phyloP scores from a whole-genome alignment of 1,140 invertebrate genomes.

The Hesperophylax magnus region DNA sequence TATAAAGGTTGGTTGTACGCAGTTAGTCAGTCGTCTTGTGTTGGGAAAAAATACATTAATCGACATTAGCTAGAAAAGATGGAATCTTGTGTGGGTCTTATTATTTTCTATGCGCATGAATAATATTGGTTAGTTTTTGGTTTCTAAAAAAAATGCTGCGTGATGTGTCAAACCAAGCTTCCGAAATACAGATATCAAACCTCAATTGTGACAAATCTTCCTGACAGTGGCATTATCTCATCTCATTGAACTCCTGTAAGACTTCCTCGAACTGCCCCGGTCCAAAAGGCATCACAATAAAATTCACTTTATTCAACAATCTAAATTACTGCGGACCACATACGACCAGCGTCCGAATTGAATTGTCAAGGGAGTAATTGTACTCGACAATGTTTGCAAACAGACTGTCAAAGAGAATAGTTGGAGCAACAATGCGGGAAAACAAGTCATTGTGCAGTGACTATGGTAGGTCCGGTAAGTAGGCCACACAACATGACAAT shows the following conservation, averaged over 20 bases:
- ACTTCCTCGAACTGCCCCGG: constrained; percentile 14
- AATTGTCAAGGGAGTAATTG: constrained; percentile 56
- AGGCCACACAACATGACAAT: constrained; percentile 57
- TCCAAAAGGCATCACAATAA: constrained; percentile 13
- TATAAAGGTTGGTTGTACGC: too few species aligned
- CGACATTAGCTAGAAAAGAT: too few species aligned
- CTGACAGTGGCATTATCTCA: constrained; percentile 1
- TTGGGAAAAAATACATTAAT: too few species aligned
- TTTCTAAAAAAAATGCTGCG: too few species aligned
- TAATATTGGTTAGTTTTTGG: too few species aligned
- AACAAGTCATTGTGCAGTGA: constrained; percentile 10
- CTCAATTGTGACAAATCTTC: constrained; percentile 11
- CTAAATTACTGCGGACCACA: constrained; percentile 42
- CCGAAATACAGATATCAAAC: constrained; percentile 29
- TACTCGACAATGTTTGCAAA: constrained; percentile 54
- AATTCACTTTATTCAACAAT: constrained; percentile 30
- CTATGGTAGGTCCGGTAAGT: constrained; percentile 38
- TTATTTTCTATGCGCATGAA: too few species aligned
- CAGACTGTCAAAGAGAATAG: constrained; percentile 54
- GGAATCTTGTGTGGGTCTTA: too few species aligned
- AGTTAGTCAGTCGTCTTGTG: too few species aligned
- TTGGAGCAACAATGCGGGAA: constrained; percentile 26
- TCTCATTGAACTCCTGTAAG: neutral
- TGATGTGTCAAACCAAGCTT: neutral
- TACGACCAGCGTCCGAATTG: constrained; percentile 42